Percentiles rank a stretch among this genome's conserved stretches.
Evolutionary conservation across 2,113 vertebrate genomes (phyloP).

Genomic region (Hemichromis elongatus): DNA sequence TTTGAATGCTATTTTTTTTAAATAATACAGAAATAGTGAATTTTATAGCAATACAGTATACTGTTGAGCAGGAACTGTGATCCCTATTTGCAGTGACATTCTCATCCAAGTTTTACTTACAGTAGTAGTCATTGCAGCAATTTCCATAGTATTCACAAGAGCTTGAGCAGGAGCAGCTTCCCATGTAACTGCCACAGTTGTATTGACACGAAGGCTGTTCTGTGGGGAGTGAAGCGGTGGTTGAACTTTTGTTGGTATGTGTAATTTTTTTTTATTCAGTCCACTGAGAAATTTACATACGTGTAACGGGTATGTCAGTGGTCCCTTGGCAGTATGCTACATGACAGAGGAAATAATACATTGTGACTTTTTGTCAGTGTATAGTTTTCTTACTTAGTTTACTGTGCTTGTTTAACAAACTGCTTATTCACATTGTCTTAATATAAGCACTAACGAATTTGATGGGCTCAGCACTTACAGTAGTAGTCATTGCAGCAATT

Average conservation of each 20-base stretch:
- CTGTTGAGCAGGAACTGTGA: background rate
- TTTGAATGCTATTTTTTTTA: background rate
- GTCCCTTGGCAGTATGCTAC: background rate
- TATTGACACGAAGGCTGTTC: constrained; percentile 9
- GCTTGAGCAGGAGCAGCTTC: constrained; percentile 53
- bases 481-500: constrained; percentile 48
- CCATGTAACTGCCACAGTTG: background rate
- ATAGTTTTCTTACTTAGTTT: background rate
- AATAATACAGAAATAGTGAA: background rate
- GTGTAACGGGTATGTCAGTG: background rate
- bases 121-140: constrained; percentile 52
- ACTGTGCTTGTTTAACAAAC: background rate
- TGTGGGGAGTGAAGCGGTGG: background rate
- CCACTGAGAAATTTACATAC: background rate
- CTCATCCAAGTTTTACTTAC: constrained; percentile 19
- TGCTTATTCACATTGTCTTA: background rate
- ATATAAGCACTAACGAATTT: background rate
- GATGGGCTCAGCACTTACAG: background rate
- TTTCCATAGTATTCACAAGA: constrained; percentile 41
- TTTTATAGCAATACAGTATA: background rate
- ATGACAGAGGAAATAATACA: background rate
- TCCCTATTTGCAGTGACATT: background rate
- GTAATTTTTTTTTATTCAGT: background rate
- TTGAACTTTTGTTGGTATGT: background rate
- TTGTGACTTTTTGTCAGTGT: background rate